These are phyloP conservation scores for Chlorops oryzae DNA, from an alignment of 1,140 invertebrate genomes.

Conservation along the genomic window DNA sequence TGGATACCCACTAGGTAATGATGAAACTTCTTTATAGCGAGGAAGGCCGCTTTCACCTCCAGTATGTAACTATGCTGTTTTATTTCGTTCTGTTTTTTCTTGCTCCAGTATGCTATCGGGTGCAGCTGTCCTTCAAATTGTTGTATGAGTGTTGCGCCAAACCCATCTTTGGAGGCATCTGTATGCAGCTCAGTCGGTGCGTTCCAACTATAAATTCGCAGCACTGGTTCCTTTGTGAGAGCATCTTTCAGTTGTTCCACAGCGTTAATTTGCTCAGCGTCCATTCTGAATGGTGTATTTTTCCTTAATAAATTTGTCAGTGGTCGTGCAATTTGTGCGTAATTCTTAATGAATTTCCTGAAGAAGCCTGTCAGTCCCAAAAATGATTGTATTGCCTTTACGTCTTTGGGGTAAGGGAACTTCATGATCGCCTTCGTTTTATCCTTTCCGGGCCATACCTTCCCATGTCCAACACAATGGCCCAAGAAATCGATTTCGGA, in stretches of 20 bases:
- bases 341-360: background rate
- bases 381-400: background rate
- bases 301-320: too few species aligned
- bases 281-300: background rate
- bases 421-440: conserved; percentile 31
- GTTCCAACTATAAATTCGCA: background rate
- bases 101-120: too few species aligned
- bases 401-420: conserved; percentile 17
- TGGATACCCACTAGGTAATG: too few species aligned
- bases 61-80: too few species aligned
- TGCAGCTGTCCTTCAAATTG: too few species aligned
- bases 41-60: too few species aligned
- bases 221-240: background rate
- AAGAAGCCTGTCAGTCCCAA: background rate
- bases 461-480: conserved; percentile 16
- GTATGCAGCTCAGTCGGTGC: too few species aligned
- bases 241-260: background rate
- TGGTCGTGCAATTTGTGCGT: background rate
- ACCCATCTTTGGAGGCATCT: too few species aligned
- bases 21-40: too few species aligned
- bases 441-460: conserved; percentile 21
- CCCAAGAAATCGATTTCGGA: conserved; percentile 36
- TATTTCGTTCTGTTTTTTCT: too few species aligned
- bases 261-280: background rate
- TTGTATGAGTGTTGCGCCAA: too few species aligned